Evolutionary conservation across 2,113 vertebrate species (phyloP).

Genomic region (Garra rufa): DNA sequence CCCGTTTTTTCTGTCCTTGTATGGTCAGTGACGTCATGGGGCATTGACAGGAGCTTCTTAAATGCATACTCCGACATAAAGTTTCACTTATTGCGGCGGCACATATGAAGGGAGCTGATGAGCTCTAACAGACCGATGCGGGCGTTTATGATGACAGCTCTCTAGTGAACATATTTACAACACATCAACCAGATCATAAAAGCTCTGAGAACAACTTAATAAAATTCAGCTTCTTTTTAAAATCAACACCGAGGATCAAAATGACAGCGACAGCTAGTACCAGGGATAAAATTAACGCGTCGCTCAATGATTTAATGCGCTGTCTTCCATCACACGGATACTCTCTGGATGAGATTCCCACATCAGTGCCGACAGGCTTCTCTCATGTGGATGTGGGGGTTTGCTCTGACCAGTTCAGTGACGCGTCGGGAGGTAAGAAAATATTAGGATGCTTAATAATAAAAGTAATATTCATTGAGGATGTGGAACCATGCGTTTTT

Average conservation of each 20-base stretch:
- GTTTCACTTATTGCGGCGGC: constrained; percentile 68
- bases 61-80: constrained; percentile 76
- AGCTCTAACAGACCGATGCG: neutral
- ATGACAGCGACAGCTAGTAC: constrained; percentile 85
- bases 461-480: neutral
- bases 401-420: constrained; percentile 79
- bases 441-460: neutral
- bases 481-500: neutral
- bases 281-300: constrained; percentile 81
- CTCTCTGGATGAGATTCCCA: constrained; percentile 75
- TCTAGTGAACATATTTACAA: neutral
- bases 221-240: neutral
- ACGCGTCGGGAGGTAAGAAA: constrained; percentile 80
- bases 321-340: constrained; percentile 77
- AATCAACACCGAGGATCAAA: constrained; percentile 62
- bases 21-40: constrained; percentile 86
- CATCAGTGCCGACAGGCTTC: constrained; percentile 74
- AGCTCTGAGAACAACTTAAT: neutral
- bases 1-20: constrained; percentile 81
- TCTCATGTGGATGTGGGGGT: constrained; percentile 80
- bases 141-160: constrained; percentile 16
- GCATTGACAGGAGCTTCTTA: constrained; percentile 82
- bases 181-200: neutral
- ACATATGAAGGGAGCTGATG: constrained; percentile 38
- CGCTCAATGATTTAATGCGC: constrained; percentile 78